Evolutionary conservation across 2,797 vertebrate genomes (phyloP).

Genomic region (Pipistrellus pipistrellus): DNA sequence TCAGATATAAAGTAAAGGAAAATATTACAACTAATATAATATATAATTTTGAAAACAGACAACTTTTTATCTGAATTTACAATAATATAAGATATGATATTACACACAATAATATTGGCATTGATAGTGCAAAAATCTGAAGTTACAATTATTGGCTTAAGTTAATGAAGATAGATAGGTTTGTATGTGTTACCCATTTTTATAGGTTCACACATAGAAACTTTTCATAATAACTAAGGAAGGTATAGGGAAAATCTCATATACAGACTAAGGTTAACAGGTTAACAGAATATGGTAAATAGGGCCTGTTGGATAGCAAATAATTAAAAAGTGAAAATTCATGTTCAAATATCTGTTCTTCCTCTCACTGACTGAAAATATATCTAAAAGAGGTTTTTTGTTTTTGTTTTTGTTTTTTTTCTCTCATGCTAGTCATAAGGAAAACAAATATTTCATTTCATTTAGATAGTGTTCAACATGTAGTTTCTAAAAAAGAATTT

Average conservation of each 20-base stretch:
- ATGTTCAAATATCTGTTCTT: slow-evolving; percentile 1
- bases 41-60: background rate
- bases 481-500: background rate
- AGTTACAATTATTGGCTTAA: background rate
- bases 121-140: background rate
- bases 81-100: background rate
- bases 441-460: background rate
- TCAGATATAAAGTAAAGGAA: background rate
- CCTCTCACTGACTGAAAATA: background rate
- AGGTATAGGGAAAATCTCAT: background rate
- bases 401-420: background rate
- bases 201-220: background rate
- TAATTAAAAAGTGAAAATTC: background rate
- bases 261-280: background rate
- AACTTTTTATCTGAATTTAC: background rate
- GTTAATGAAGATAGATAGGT: background rate
- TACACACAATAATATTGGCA: background rate
- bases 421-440: background rate
- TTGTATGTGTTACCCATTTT: background rate
- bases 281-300: background rate
- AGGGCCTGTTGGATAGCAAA: background rate
- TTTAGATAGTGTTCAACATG: background rate
- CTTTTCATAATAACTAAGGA: background rate
- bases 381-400: background rate
- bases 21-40: background rate